Percentiles rank a stretch among this genome's conserved stretches.
phyloP scores from a whole-genome alignment of 2,888 invertebrate species.

The Papilio elwesi region DNA sequence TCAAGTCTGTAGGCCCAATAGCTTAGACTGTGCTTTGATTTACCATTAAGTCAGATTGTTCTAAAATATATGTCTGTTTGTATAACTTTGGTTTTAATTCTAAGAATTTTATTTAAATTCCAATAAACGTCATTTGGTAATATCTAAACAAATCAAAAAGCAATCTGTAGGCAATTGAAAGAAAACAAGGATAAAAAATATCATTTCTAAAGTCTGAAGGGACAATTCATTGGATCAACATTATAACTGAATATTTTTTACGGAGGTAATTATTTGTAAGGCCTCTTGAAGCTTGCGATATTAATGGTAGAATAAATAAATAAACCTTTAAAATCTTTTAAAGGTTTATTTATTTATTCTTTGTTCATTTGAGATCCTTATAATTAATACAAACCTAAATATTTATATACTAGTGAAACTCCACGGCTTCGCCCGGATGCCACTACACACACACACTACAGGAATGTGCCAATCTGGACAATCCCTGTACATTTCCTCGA shows the following conservation, averaged over 20 bases:
- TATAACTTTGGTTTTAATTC: neutral
- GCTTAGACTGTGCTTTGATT: no score
- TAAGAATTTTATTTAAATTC: neutral
- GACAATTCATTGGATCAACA: constrained; percentile 25
- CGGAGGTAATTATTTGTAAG: constrained; percentile 14
- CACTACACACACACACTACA: no score
- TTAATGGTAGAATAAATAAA: constrained; percentile 1
- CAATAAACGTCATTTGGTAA: constrained; percentile 5
- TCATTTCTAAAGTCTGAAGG: constrained; percentile 17
- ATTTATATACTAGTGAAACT: no score
- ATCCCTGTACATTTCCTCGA: no score
- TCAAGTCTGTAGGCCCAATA: no score
- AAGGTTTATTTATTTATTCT: constrained; percentile 8
- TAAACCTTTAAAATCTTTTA: no score
- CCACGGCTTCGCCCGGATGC: no score
- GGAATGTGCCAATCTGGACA: no score
- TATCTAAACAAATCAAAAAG: constrained; percentile 14
- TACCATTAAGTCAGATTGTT: no score
- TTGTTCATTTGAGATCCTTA: neutral
- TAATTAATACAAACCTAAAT: neutral
- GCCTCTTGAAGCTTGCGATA: constrained; percentile 4
- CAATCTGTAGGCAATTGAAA: constrained; percentile 16
- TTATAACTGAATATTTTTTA: constrained; percentile 1
- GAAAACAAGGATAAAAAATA: constrained; percentile 14
- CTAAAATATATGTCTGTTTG: neutral